Evolutionary conservation across 2,797 vertebrate species (phyloP).

Genomic region (Pampus argenteus): DNA sequence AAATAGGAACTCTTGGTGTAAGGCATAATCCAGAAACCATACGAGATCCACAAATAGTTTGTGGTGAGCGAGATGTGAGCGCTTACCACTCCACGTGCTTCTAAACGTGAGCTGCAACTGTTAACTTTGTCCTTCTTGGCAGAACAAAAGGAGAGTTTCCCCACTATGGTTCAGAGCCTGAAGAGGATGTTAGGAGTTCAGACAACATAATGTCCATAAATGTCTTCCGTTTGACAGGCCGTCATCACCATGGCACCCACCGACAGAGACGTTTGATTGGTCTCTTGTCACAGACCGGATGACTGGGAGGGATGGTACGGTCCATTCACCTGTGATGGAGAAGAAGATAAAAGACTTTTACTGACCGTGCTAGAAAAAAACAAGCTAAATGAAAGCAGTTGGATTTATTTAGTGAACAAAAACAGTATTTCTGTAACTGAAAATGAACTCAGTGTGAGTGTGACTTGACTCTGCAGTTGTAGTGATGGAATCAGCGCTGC

Average conservation of each 20-base stretch:
- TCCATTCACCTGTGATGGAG: slow-evolving; percentile 88
- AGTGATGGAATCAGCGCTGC: neutral
- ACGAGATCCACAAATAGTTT: slow-evolving; percentile 52
- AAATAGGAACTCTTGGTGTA: slow-evolving; percentile 35
- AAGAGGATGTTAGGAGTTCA: slow-evolving; percentile 37
- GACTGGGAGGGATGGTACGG: slow-evolving; percentile 85
- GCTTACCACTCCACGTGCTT: slow-evolving; percentile 30
- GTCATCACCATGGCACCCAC: neutral
- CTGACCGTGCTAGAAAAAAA: too few relatives aligned
- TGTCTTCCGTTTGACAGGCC: neutral
- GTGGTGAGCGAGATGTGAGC: slow-evolving; percentile 24
- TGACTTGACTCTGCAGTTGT: too few relatives aligned
- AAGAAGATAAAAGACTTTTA: neutral
- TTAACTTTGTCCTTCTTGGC: slow-evolving; percentile 46
- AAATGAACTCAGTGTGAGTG: too few relatives aligned
- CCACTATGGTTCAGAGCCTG: slow-evolving; percentile 15
- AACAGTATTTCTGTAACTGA: neutral
- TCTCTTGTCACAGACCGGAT: slow-evolving; percentile 87
- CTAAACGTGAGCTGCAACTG: slow-evolving; percentile 22
- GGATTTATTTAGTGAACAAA: neutral
- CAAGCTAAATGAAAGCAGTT: too few relatives aligned
- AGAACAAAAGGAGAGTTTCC: slow-evolving; percentile 44
- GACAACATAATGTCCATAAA: slow-evolving; percentile 18
- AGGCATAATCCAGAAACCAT: slow-evolving; percentile 60
- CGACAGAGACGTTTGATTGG: neutral